These are phyloP conservation scores for Argyrosomus japonicus DNA, from an alignment of 2,113 vertebrate species.

Conservation along the genomic window DNA sequence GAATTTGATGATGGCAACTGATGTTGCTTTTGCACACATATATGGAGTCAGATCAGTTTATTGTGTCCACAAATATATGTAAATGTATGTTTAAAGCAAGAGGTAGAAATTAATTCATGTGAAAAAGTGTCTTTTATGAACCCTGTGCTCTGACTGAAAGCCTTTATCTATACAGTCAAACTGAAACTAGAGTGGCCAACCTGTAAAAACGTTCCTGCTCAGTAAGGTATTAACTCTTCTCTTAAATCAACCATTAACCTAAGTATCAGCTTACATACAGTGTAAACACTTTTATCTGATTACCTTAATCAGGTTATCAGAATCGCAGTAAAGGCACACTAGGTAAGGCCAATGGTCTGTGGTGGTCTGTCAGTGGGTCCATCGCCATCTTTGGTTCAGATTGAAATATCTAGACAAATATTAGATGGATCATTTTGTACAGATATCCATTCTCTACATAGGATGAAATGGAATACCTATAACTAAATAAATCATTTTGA, in stretches of 20 bases:
- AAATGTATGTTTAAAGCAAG: no score
- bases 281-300: background rate
- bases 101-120: background rate
- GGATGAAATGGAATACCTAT: background rate
- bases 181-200: background rate
- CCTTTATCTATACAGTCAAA: background rate
- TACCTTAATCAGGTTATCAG: background rate
- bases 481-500: no score
- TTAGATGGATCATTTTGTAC: background rate
- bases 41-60: no score
- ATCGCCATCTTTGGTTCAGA: background rate
- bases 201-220: background rate
- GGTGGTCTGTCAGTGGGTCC: background rate
- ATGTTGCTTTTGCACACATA: background rate
- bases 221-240: background rate
- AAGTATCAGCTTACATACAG: background rate
- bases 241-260: background rate
- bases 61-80: no score
- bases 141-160: background rate
- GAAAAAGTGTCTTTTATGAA: background rate
- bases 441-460: background rate
- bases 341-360: background rate
- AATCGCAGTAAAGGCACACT: background rate
- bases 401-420: background rate
- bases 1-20: background rate